Evolutionary conservation across 2,113 vertebrate genomes (phyloP).

Genomic region (Trochalopteron elliotii): DNA sequence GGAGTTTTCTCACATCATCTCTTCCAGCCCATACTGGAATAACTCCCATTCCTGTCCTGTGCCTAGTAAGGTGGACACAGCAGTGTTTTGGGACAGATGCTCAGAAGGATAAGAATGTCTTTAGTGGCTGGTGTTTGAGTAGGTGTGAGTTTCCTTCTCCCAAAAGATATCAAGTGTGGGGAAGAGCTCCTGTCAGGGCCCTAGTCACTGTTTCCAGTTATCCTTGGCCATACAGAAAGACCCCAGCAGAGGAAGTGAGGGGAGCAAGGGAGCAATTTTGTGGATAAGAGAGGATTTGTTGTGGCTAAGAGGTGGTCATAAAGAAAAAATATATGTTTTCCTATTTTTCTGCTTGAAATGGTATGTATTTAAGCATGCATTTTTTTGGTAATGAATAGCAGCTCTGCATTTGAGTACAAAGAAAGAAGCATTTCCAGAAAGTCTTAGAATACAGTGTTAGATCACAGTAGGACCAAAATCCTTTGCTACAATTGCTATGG

Average conservation of each 20-base stretch:
- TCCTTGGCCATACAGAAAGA: not conserved
- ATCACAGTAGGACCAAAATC: not conserved
- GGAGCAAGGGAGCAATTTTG: not conserved
- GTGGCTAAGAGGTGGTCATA: not conserved
- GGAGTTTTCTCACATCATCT: not conserved
- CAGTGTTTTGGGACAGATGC: not conserved
- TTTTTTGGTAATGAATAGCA: constrained; percentile 30
- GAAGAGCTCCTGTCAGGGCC: not conserved
- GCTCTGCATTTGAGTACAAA: not conserved
- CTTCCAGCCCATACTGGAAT: not conserved
- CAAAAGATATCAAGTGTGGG: fast-evolving
- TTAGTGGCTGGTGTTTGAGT: not conserved
- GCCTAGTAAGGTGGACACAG: not conserved
- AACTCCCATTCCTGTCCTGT: not conserved
- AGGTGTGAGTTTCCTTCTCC: not conserved
- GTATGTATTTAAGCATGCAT: not conserved
- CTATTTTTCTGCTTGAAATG: constrained; percentile 21
- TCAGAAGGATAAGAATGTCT: not conserved
- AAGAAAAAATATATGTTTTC: not conserved
- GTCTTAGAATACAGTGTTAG: not conserved
- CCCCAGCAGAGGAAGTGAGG: not conserved
- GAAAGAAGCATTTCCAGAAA: not conserved
- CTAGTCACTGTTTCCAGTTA: not conserved
- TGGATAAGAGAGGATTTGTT: constrained; percentile 1
- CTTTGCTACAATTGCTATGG: not conserved